These are phyloP conservation scores for Lepidurus couesii DNA, from an alignment of 1,140 invertebrate species.

Conservation along the genomic window DNA sequence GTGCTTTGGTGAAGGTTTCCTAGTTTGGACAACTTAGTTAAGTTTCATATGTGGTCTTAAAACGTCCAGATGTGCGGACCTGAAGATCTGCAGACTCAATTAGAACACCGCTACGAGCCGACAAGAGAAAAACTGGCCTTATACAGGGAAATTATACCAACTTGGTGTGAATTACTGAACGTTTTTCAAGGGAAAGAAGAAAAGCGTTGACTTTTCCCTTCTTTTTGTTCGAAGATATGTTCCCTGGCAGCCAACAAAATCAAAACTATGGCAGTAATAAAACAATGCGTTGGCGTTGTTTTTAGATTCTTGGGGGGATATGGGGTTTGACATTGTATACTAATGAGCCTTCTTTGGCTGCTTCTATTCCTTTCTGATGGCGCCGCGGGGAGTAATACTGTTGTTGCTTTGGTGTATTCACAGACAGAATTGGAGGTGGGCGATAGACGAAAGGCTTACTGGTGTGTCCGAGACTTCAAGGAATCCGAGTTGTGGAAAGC, in stretches of 20 bases:
- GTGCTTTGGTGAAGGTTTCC: background rate
- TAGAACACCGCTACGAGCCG: background rate
- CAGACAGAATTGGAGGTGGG: slow-evolving; percentile 56
- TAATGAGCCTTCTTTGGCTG: too few relatives aligned
- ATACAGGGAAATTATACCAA: background rate
- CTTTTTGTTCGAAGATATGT: background rate
- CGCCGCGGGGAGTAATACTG: too few relatives aligned
- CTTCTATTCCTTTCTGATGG: too few relatives aligned
- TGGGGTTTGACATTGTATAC: too few relatives aligned
- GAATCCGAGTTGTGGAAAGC: slow-evolving; percentile 49
- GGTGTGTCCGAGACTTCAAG: slow-evolving; percentile 57
- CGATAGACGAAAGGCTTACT: slow-evolving; percentile 48
- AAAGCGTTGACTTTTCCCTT: background rate
- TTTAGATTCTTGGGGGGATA: too few relatives aligned
- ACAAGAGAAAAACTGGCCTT: background rate
- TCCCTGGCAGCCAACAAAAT: background rate
- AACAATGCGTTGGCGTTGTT: too few relatives aligned
- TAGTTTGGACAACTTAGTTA: background rate
- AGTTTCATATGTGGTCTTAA: slow-evolving; percentile 1
- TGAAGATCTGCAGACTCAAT: background rate
- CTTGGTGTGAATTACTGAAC: background rate
- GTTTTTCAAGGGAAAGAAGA: background rate
- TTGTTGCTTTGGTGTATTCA: slow-evolving; percentile 34
- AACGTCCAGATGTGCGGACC: background rate
- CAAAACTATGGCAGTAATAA: background rate